A percentile compares a stretch with the other conserved stretches of the same genome.
Evolutionary conservation across 1,140 invertebrate genomes (phyloP).

Genomic region (Drosophila trapezifrons): DNA sequence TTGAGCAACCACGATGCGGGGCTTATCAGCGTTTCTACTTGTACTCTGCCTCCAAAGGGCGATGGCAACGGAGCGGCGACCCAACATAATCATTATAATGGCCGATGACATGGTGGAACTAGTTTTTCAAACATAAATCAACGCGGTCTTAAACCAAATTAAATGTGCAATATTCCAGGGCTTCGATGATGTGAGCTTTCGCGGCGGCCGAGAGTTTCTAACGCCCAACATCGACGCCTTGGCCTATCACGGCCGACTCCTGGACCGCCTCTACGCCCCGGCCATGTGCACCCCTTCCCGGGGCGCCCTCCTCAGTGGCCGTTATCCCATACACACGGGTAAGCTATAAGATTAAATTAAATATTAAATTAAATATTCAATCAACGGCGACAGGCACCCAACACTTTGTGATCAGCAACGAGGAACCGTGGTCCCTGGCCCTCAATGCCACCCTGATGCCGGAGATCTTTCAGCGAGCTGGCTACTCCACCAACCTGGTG

Average conservation of each 20-base stretch:
- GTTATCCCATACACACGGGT: conserved; percentile 93
- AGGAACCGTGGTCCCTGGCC: conserved; percentile 90
- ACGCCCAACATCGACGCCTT: conserved; percentile 94
- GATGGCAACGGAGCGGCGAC: conserved; percentile 63
- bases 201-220: conserved; percentile 92
- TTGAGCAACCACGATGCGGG: conserved; percentile 49
- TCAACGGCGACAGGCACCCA: conserved; percentile 88
- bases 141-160: neutral
- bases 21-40: conserved; percentile 68
- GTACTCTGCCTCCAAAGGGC: conserved; percentile 39
- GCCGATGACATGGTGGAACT: conserved; percentile 86
- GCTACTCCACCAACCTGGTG: conserved; percentile 92
- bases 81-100: conserved; percentile 86
- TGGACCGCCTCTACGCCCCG: conserved; percentile 90
- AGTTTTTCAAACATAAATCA: conserved; percentile 31
- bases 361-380: neutral
- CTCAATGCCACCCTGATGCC: conserved; percentile 90
- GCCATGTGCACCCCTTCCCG: conserved; percentile 92
- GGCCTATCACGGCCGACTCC: conserved; percentile 90
- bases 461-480: conserved; percentile 89
- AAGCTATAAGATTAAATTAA: conserved; percentile 17
- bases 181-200: conserved; percentile 95
- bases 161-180: conserved; percentile 86
- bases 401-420: conserved; percentile 89
- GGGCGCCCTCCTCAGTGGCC: conserved; percentile 91